These are phyloP conservation scores for Drosophila affinis DNA, from an alignment of 2,888 invertebrate genomes.

Conservation along the genomic window DNA sequence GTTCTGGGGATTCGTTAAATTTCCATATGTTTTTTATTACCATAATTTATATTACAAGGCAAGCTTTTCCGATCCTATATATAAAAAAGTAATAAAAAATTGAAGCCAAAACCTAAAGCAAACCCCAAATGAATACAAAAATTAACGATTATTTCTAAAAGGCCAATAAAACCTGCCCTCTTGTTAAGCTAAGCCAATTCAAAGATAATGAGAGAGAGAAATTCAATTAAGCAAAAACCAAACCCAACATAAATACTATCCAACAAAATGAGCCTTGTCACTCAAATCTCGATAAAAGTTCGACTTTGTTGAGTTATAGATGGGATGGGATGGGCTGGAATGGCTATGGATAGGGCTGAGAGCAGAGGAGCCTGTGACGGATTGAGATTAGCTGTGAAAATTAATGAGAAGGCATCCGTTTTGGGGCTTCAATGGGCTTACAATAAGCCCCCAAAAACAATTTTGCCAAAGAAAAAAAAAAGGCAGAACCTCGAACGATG, in stretches of 20 bases:
- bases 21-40: background rate
- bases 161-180: background rate
- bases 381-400: constrained; percentile 60
- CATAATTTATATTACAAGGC: background rate
- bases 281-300: constrained; percentile 43
- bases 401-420: constrained; percentile 58
- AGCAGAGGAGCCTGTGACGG: constrained; percentile 33
- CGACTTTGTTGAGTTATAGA: constrained; percentile 34
- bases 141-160: background rate
- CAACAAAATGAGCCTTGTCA: constrained; percentile 38
- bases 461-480: constrained; percentile 26
- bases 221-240: constrained; percentile 29
- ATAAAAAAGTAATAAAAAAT: background rate
- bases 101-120: background rate
- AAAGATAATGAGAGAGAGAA: constrained; percentile 9
- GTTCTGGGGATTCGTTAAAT: background rate
- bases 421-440: constrained; percentile 13
- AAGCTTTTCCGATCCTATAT: background rate
- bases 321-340: constrained; percentile 21
- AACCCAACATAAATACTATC: background rate
- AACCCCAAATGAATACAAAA: background rate
- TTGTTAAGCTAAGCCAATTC: background rate
- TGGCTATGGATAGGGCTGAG: background rate
- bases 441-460: constrained; percentile 29
- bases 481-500: constrained; percentile 22